phyloP scores from a whole-genome alignment of 2,888 invertebrate genomes.

The Cylloceria caligata region DNA sequence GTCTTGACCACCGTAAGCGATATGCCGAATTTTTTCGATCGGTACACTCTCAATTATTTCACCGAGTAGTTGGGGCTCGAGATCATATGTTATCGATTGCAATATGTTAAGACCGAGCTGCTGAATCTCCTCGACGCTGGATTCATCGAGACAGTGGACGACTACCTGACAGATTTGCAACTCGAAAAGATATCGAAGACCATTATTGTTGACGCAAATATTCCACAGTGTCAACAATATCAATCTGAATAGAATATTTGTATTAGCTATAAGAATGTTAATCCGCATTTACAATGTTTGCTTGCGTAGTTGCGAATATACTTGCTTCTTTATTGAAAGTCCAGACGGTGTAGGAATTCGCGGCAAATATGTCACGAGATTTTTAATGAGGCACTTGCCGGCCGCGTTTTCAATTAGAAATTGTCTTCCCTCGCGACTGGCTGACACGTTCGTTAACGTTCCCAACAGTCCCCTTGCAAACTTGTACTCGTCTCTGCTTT shows the following conservation, averaged over 20 bases:
- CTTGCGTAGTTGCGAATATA: conserved; percentile 4
- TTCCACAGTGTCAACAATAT: conserved; percentile 83
- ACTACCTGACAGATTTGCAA: conserved; percentile 71
- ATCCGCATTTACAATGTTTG: not conserved
- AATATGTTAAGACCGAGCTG: conserved; percentile 74
- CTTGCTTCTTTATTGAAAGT: conserved; percentile 79
- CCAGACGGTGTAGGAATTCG: conserved; percentile 78
- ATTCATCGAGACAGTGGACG: conserved; percentile 72
- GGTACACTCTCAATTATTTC: conserved; percentile 63
- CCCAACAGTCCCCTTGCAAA: conserved; percentile 82
- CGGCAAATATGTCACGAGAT: conserved; percentile 78
- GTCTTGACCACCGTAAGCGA: conserved; percentile 61
- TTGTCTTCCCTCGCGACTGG: conserved; percentile 81
- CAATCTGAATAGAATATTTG: conserved; percentile 75
- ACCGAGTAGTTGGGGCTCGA: conserved; percentile 59
- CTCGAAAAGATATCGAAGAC: conserved; percentile 76
- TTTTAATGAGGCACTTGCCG: conserved; percentile 80
- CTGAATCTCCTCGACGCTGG: conserved; percentile 71
- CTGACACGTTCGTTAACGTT: conserved; percentile 82
- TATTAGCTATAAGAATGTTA: conserved; percentile 1
- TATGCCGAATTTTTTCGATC: conserved; percentile 71
- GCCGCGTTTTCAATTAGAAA: conserved; percentile 80
- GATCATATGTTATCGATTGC: conserved; percentile 76
- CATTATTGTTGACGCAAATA: conserved; percentile 81
- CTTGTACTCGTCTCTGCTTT: conserved; percentile 80